Evolutionary conservation across 2,888 invertebrate genomes (phyloP), one percentile per base, ranked within the genome.

Genomic region (Resseliella maxima): DNA sequence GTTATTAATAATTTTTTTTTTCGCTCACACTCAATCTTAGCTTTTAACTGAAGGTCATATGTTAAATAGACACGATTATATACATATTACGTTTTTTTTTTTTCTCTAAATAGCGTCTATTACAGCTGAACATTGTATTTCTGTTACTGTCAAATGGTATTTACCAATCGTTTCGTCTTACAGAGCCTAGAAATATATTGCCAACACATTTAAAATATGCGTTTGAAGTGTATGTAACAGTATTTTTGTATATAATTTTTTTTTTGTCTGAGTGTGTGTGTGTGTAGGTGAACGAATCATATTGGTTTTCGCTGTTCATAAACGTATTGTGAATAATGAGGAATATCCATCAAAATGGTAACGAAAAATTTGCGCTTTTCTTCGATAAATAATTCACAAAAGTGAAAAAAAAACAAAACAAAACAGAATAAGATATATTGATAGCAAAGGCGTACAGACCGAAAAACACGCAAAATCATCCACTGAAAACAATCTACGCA

Each of bases 1-100:
- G 35, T 31, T 72, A 31, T 31, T 72, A 31, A 31, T 72, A 72
- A 31, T 35, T 86, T 87, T 88, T 88, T 87, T 87, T 87, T 87
- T 87, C 36, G 83, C 83, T 83, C 83, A 83, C 31, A 72, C 35
- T 15, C 72, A 72, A 24, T 83, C 87, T 88, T 88, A 83, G 83
- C 87, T 87, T 87, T 87, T 87, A 87, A 88, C 87, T 87, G 88
- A 88, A 88, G 88, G 88, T 88, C 88, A 88, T 88, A 88, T 88
- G 88, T 88, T 88, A 88, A 88, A 38, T 83, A 83, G 83, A 83
- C 83, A 81, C 35, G 81, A 81, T 81, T 81, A 36, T 36, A 81
- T 36, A 81, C 35, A 83, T 83, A 83, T 38, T 83, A 38, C 83
- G 83, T 83, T 38, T 38, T 35, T 72, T 72, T 72, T 35, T 64